phyloP scores from a whole-genome alignment of 1,140 invertebrate genomes.

The Calephelis nemesis region DNA sequence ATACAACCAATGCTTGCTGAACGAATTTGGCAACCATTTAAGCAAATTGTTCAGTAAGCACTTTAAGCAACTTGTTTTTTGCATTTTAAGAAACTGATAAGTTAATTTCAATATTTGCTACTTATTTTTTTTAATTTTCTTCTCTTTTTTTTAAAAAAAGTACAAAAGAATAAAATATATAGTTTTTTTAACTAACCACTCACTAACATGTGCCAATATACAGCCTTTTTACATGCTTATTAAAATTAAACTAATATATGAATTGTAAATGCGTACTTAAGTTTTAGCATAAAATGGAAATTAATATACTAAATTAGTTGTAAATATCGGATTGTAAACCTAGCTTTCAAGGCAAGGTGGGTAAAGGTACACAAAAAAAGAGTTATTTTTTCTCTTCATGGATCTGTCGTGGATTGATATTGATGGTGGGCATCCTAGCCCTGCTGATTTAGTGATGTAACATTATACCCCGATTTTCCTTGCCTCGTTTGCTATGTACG shows the following conservation, averaged over 20 bases:
- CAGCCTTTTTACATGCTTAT: not conserved
- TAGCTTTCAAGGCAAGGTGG: conserved; percentile 63
- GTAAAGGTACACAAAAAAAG: not conserved
- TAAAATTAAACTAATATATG: conserved; percentile 1
- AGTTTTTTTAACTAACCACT: not conserved
- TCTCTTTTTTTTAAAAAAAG: not conserved
- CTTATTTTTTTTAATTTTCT: too few relatives aligned
- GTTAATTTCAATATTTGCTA: too few relatives aligned
- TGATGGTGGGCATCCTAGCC: too few relatives aligned
- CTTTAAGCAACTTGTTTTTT: too few relatives aligned
- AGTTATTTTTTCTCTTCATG: too few relatives aligned
- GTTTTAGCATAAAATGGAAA: not conserved
- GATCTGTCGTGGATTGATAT: too few relatives aligned
- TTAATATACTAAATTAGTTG: conserved; percentile 39
- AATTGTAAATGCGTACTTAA: conserved; percentile 2
- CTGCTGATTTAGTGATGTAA: not conserved
- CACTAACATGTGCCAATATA: conserved; percentile 54
- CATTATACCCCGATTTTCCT: conserved; percentile 29
- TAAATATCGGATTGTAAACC: conserved; percentile 57
- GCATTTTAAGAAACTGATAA: too few relatives aligned
- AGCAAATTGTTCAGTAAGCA: too few relatives aligned
- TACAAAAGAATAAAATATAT: conserved; percentile 5
- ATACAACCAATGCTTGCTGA: too few relatives aligned
- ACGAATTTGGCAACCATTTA: too few relatives aligned
- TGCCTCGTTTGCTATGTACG: conserved; percentile 67